Percentiles rank a stretch among this genome's conserved stretches.
Conservation (phyloP, 2,797 vertebrate species). For the Thamnophis elegans region DNA sequence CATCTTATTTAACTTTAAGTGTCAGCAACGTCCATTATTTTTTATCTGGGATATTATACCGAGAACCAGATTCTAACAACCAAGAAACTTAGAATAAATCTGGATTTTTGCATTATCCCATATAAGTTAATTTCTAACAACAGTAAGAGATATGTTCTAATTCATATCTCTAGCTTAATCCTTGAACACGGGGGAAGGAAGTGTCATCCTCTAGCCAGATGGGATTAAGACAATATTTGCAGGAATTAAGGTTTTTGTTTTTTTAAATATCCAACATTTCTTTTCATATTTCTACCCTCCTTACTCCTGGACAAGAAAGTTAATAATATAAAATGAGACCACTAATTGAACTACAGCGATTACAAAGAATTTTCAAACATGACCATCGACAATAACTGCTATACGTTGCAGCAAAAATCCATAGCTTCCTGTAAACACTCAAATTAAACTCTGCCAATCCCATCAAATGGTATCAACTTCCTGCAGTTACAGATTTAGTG, state of each 20-base stretch:
- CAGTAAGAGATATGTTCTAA: conserved; percentile 12
- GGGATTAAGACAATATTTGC: conserved; percentile 52
- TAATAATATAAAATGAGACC: neutral
- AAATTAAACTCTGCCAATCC: neutral
- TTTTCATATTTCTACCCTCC: neutral
- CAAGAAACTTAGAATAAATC: neutral
- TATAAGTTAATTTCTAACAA: neutral
- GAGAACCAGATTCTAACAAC: neutral
- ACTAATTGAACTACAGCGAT: neutral
- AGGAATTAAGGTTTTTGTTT: conserved; percentile 7
- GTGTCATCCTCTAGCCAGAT: conserved; percentile 46
- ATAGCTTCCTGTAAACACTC: neutral
- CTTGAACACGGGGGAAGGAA: conserved; percentile 34
- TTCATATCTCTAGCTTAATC: conserved; percentile 22
- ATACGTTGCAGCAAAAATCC: neutral
- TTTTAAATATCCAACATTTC: neutral
- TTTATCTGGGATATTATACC: neutral
- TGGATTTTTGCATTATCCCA: neutral
- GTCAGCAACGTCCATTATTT: neutral
- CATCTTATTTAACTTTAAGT: neutral
- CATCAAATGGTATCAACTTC: neutral
- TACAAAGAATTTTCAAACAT: neutral
- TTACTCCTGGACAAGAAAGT: neutral
- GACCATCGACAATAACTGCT: neutral
- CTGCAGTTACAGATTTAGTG: neutral